Conservation (phyloP, 2,888 invertebrate genomes). For the Galerucella pusilla region DNA sequence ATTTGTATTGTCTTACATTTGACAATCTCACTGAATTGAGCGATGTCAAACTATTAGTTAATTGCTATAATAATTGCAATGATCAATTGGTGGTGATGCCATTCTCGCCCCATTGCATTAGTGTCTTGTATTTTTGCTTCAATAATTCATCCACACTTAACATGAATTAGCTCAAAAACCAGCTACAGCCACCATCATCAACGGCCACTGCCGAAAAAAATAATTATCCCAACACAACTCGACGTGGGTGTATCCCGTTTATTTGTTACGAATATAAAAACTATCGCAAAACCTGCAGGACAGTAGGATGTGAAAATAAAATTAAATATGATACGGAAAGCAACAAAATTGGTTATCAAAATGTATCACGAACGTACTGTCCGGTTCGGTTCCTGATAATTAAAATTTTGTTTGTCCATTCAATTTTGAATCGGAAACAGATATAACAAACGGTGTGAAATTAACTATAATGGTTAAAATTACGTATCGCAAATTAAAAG, state of each 20-base stretch:
- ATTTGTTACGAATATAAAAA: not conserved
- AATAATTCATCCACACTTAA: no score
- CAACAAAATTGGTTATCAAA: slow-evolving; percentile 37
- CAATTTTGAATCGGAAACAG: slow-evolving; percentile 42
- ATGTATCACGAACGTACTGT: slow-evolving; percentile 33
- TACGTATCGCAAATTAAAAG: slow-evolving; percentile 17
- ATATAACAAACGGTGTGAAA: slow-evolving; percentile 36
- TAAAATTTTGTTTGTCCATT: slow-evolving; percentile 52
- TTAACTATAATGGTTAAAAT: slow-evolving; percentile 23
- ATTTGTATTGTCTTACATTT: no score
- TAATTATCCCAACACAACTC: not conserved
- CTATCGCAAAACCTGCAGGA: not conserved
- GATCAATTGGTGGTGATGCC: no score
- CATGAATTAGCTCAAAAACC: no score
- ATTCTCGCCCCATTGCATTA: no score
- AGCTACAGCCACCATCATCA: no score
- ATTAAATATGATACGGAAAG: slow-evolving; percentile 30
- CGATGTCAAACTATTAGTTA: no score
- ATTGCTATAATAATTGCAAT: no score
- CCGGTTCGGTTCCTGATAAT: slow-evolving; percentile 42
- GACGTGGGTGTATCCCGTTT: not conserved
- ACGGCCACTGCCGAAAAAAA: no score
- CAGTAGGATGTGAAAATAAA: slow-evolving; percentile 27
- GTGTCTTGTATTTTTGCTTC: no score
- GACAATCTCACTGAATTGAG: no score